phyloP scores from a whole-genome alignment of 2,113 vertebrate genomes.

The Centropristis striata region DNA sequence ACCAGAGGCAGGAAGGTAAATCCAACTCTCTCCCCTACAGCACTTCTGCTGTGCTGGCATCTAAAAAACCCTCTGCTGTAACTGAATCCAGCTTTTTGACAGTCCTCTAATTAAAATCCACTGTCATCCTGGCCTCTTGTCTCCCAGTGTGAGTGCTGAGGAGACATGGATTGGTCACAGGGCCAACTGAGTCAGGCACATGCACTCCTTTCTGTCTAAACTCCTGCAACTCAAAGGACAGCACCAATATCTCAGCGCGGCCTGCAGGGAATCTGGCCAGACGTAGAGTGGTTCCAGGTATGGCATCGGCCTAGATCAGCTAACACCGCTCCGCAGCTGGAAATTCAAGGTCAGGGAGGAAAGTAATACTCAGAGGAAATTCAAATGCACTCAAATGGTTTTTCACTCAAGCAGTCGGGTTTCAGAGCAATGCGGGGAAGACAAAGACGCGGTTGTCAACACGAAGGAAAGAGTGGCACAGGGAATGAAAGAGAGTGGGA shows the following conservation, averaged over 20 bases:
- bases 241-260: constrained; percentile 44
- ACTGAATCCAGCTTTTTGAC: constrained; percentile 47
- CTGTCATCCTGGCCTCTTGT: constrained; percentile 42
- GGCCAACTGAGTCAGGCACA: constrained; percentile 27
- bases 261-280: constrained; percentile 59
- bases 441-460: constrained; percentile 70
- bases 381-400: constrained; percentile 59
- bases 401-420: constrained; percentile 54
- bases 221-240: constrained; percentile 34
- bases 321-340: constrained; percentile 57
- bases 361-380: constrained; percentile 67
- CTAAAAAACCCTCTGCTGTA: constrained; percentile 29
- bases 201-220: constrained; percentile 31
- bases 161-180: constrained; percentile 37
- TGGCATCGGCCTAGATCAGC: constrained; percentile 63
- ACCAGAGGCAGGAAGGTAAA: constrained; percentile 20
- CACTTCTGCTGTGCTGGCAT: constrained; percentile 34
- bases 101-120: constrained; percentile 63
- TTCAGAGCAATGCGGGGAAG: constrained; percentile 50
- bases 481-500: constrained; percentile 42
- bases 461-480: not conserved
- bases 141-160: constrained; percentile 17
- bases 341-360: constrained; percentile 75
- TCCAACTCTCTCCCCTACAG: constrained; percentile 3
- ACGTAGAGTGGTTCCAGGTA: constrained; percentile 63